Conservation (phyloP, 2,888 invertebrate genomes). For the Cyrtodaria siliqua region DNA sequence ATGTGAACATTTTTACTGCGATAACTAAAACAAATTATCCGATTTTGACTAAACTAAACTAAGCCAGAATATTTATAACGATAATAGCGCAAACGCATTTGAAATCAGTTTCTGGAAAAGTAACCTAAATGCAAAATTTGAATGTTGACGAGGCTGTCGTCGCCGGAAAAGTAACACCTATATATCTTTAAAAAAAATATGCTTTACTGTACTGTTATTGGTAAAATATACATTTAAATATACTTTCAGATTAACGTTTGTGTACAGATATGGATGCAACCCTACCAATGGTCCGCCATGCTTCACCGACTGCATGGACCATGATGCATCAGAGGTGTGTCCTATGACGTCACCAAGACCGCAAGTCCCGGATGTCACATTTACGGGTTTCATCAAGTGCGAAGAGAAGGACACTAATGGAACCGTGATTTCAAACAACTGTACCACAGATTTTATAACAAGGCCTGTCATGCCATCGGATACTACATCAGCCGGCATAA, state of each 20-base stretch:
- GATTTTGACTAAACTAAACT: too few relatives aligned
- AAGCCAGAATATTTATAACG: too few relatives aligned
- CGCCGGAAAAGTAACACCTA: too few relatives aligned
- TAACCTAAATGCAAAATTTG: too few relatives aligned
- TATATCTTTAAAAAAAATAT: too few relatives aligned
- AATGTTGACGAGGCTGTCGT: too few relatives aligned
- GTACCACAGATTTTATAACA: constrained; percentile 1
- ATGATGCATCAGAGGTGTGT: constrained; percentile 34
- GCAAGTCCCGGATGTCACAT: constrained; percentile 18
- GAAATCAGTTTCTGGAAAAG: too few relatives aligned
- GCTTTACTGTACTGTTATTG: too few relatives aligned
- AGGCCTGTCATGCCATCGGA: constrained; percentile 5
- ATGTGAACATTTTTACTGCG: too few relatives aligned
- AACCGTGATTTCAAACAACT: background rate
- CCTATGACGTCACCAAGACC: constrained; percentile 28
- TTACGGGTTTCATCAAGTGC: constrained; percentile 20
- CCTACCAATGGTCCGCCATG: constrained; percentile 17
- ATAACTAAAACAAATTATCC: too few relatives aligned
- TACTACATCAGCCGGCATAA: constrained; percentile 6
- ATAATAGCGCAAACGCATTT: too few relatives aligned
- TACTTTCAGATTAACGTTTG: constrained; percentile 32
- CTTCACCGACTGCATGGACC: constrained; percentile 51
- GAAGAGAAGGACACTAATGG: background rate
- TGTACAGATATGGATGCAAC: constrained; percentile 50
- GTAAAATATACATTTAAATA: too few relatives aligned